These are phyloP conservation scores for Poicephalus meyeri DNA, from an alignment of 2,113 vertebrate genomes.

Conservation along the genomic window DNA sequence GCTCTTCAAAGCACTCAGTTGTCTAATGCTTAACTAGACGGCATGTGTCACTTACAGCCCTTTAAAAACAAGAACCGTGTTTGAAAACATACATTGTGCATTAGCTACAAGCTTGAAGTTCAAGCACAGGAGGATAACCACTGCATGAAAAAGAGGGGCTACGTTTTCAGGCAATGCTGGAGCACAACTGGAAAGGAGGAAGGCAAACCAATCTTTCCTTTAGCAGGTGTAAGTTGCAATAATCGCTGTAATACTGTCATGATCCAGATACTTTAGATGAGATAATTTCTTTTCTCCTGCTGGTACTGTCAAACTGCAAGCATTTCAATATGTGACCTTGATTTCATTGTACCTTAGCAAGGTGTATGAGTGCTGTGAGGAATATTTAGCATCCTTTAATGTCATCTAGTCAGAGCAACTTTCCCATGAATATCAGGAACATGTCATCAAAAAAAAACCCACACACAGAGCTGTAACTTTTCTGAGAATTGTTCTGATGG, in stretches of 20 bases:
- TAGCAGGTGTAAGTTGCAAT: neutral
- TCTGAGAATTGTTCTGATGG: neutral
- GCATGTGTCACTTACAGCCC: neutral
- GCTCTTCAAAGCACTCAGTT: neutral
- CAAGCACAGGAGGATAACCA: neutral
- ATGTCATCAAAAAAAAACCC: neutral
- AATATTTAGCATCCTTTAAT: neutral
- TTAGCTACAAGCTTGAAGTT: neutral
- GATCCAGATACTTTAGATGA: neutral
- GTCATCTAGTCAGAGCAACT: neutral
- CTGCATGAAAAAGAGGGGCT: neutral
- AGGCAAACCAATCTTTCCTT: neutral
- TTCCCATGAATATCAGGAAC: neutral
- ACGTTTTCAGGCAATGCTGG: neutral
- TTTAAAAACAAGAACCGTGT: neutral
- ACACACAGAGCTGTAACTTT: neutral
- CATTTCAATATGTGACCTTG: neutral
- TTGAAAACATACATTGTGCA: neutral
- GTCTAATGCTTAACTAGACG: neutral
- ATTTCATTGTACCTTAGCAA: neutral
- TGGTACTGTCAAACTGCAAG: neutral
- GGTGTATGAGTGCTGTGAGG: neutral
- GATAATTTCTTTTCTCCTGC: neutral
- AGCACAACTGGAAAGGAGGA: neutral
- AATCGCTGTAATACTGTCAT: neutral